Base-by-base conservation (phyloP, 53 echinoderm and acorn worm genomes). In the Temnopleurus reevesii region DNA sequence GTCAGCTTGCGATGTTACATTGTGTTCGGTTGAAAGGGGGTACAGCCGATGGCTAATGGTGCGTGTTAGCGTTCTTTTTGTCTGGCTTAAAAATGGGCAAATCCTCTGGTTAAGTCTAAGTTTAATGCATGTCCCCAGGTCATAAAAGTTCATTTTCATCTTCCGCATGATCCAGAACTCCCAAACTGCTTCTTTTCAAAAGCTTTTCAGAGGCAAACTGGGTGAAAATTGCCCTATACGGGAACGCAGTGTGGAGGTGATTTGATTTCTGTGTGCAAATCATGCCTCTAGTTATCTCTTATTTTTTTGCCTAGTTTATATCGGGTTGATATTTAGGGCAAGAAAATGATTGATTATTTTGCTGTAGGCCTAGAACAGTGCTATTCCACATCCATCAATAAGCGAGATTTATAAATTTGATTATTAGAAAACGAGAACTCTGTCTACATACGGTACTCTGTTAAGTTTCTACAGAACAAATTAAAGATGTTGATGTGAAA, bases 61-160 rank as follows among this genome's bases (percentile, higher is more conserved):
- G 85, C 85, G 85, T 85, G 85, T 85, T 85, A 60, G 61, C 85
- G 85, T 60, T 85, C 85, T 45, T 45, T 85, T 85, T 85, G 59
- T 85, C 44, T 6, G 29, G 60, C 85, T 85, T 85, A 85, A 60
- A 85, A 85, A 18, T 85, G 60, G 60, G 85, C 25, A 85, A 85
- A 85, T 85, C 85, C 45, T 12, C 60, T 60, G 38, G 61, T 60
- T 59, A 85, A 59, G 85, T 85, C 61, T 85, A 46, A 85, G 61
- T 85, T 85, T 85, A 60, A 85, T 85, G 85, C 85, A 43, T 85
- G 85, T 85, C 60, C 60, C 41, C 60, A 36, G 85, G 85, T 85
- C 60, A 60, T 45, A 27, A 38, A 85, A 60, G 85, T 85, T 85
- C 85, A 85, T 85, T 85, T 85, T 85, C 60, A 21, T 46, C 19